Evolutionary conservation across 2,113 vertebrate genomes (phyloP).

Genomic region (Myrmophylax atrothorax): DNA sequence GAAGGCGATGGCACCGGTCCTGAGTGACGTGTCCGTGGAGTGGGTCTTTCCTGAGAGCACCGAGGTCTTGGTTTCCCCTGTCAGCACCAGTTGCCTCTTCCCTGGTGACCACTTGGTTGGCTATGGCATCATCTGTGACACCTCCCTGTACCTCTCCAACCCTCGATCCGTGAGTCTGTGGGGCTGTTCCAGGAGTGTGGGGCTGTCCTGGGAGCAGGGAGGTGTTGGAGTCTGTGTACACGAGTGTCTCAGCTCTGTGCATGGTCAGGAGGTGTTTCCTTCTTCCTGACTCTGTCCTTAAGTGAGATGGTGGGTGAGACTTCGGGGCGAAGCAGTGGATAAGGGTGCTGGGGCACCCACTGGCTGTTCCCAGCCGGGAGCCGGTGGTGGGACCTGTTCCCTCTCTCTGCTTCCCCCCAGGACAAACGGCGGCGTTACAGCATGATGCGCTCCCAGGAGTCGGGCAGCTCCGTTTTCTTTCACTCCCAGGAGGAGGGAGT

Average conservation of each 20-base stretch:
- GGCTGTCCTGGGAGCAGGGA: neutral
- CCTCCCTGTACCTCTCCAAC: conserved; percentile 82
- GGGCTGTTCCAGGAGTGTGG: rapidly evolving
- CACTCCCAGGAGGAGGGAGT: conserved; percentile 89
- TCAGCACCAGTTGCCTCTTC: conserved; percentile 86
- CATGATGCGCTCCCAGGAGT: conserved; percentile 88
- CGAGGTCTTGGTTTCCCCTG: conserved; percentile 88
- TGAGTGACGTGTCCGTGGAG: conserved; percentile 91
- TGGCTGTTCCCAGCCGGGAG: neutral
- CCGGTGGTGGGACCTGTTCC: neutral
- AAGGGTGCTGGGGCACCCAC: neutral
- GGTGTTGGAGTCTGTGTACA: neutral
- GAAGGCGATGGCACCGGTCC: conserved; percentile 88
- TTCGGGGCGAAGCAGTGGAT: rapidly evolving
- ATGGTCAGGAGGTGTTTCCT: neutral
- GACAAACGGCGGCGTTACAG: conserved; percentile 87
- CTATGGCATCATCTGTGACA: conserved; percentile 87
- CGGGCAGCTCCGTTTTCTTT: conserved; percentile 91
- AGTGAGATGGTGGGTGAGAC: neutral
- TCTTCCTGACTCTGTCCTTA: neutral
- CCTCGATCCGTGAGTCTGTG: conserved; percentile 83
- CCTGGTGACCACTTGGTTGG: conserved; percentile 90
- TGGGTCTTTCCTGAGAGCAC: conserved; percentile 94
- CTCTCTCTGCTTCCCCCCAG: conserved; percentile 65
- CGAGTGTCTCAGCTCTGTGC: rapidly evolving